A percentile compares a stretch with the other conserved stretches of the same genome.
Conservation (phyloP, 2,797 vertebrate species). For the Protosalanx chinensis region DNA sequence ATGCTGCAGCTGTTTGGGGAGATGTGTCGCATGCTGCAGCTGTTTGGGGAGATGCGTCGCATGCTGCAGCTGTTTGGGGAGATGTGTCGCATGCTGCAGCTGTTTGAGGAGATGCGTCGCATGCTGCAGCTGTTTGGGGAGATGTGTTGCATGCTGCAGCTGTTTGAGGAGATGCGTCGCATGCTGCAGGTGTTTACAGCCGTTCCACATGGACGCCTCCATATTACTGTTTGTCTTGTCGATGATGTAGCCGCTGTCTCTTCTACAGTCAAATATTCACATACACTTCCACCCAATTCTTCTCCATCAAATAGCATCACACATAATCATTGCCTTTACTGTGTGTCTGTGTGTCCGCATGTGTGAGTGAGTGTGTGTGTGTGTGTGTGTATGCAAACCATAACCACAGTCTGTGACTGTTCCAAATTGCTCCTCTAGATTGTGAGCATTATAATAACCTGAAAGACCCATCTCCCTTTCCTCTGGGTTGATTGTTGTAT, state of each 20-base stretch:
- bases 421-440: slow-evolving; percentile 39
- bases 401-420: slow-evolving; percentile 11
- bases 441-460: slow-evolving; percentile 48
- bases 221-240: too few species aligned
- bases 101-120: not conserved
- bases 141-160: not conserved
- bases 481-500: slow-evolving; percentile 48
- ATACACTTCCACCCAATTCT: slow-evolving; percentile 48
- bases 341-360: slow-evolving; percentile 16
- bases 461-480: slow-evolving; percentile 37
- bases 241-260: too few species aligned
- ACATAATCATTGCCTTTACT: slow-evolving; percentile 37
- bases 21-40: not conserved
- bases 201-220: slow-evolving; percentile 11
- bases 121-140: not conserved
- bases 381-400: not conserved
- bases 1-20: not conserved
- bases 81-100: not conserved
- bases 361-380: slow-evolving; percentile 6
- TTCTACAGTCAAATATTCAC: slow-evolving; percentile 13
- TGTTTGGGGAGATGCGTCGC: not conserved
- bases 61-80: not conserved
- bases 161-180: not conserved
- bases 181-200: not conserved
- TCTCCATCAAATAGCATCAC: slow-evolving; percentile 29